A percentile compares a stretch with the other conserved stretches of the same genome.
phyloP scores from a whole-genome alignment of 2,888 invertebrate genomes.

The Drosophila tripunctata region DNA sequence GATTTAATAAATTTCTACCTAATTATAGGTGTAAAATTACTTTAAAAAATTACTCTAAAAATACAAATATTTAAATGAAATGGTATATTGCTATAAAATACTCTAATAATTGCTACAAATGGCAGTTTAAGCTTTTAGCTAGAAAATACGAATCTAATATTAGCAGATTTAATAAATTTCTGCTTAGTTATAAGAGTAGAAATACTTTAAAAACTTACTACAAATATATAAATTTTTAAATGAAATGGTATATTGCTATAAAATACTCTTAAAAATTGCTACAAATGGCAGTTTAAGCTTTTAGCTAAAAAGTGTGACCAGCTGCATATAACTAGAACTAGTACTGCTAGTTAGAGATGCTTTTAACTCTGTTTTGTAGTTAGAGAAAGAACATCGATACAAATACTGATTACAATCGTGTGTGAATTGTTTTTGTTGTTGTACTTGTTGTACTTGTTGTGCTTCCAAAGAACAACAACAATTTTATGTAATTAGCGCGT shows the following conservation, averaged over 20 bases:
- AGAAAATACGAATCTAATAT: too few relatives aligned
- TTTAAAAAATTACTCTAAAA: slow-evolving; percentile 22
- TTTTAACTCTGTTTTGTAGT: background rate
- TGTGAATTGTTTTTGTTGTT: slow-evolving; percentile 2
- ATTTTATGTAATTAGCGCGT: slow-evolving; percentile 75
- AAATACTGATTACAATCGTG: slow-evolving; percentile 8
- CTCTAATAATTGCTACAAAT: background rate
- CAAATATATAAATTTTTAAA: background rate
- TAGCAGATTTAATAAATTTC: too few relatives aligned
- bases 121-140: background rate
- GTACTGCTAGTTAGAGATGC: background rate
- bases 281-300: background rate
- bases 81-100: background rate
- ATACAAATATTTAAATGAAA: too few relatives aligned
- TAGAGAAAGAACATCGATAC: too few relatives aligned
- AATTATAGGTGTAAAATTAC: too few relatives aligned
- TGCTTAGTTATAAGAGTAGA: too few relatives aligned
- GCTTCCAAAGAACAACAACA: slow-evolving; percentile 61
- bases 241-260: too few relatives aligned
- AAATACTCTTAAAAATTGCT: background rate
- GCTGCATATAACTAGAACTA: slow-evolving; percentile 7
- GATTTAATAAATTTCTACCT: too few relatives aligned
- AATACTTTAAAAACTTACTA: slow-evolving; percentile 32
- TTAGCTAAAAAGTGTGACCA: slow-evolving; percentile 23
- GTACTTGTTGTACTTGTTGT: slow-evolving; percentile 45